Base-by-base conservation (phyloP, 2,888 invertebrate species). In the Stenotaenia linearis region DNA sequence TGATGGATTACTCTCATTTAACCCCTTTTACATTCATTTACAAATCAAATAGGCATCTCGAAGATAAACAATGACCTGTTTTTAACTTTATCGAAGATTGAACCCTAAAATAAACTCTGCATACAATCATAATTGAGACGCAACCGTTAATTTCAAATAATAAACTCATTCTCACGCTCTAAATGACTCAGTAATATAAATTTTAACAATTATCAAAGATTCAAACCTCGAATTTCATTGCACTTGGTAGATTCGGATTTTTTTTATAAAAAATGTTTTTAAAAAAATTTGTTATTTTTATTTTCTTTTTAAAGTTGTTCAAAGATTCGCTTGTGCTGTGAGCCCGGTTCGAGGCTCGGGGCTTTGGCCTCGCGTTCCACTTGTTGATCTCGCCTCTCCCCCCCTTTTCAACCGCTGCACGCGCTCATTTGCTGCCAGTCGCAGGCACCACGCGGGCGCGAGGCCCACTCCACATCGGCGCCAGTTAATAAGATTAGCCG, bases 401-500 rank as follows among this genome's bases (percentile, higher is more conserved):
- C 40, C 32, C 40, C 40, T 40, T 40, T 40, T 40, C 40, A 40
- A 40, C 40, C 21, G 56, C 56, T 56, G 56, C 56, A 56, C 56
- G 56, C 56, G 56, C 56, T 56, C 56, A 23, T 21, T 56, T 56
- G 56, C 56, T 56, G 56, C 56, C 56, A 56, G 56, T 56, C 21
- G 56, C 56, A 56, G 56, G 56, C 56, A 56, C 56, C 56, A 56
- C 18, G 56, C 56, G 56, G 56, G 56, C 56, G 56, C 56, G 21
- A 21, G 56, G 18, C 56, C 56, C 56, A 56, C 56, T 56, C 56
- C 56, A 56, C 21, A 56, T 56, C 56, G 56, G 56, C 56, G 56
- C 56, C 56, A 56, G 56, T 56, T 56, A 56, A 56, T 56, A 56
- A 56, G 56, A 56, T 56, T 56, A 56, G 56, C 56, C 56, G 56